These are phyloP conservation scores for Alentia gelatinosa DNA, from an alignment of 2,888 invertebrate genomes.

Conservation along the genomic window DNA sequence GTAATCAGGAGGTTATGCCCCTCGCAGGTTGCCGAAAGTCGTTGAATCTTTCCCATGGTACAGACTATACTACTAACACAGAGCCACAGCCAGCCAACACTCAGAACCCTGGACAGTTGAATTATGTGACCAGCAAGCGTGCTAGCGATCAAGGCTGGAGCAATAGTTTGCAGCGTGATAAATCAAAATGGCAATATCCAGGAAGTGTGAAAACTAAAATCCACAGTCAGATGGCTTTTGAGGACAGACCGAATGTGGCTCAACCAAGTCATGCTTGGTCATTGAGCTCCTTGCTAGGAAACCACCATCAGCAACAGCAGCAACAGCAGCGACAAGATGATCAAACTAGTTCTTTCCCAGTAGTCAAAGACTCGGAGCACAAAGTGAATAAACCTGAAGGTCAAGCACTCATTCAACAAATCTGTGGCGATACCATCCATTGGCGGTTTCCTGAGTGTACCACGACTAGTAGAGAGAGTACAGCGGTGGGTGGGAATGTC, in stretches of 20 bases:
- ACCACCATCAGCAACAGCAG: not conserved
- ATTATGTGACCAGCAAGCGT: not conserved
- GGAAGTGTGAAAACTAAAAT: not conserved
- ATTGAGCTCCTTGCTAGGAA: not conserved
- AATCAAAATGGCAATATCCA: not conserved
- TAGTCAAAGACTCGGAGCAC: not conserved
- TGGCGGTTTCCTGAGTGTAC: not conserved
- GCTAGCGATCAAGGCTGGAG: not conserved
- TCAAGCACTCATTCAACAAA: not conserved
- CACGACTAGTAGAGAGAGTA: not conserved
- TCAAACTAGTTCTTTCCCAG: not conserved
- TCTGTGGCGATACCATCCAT: not conserved
- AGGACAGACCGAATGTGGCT: not conserved
- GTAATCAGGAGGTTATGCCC: not conserved
- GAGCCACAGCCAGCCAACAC: too few relatives aligned
- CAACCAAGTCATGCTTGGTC: conserved; percentile 19
- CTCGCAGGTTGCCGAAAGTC: too few relatives aligned
- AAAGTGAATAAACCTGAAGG: not conserved
- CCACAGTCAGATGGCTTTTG: not conserved
- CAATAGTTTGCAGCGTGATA: not conserved
- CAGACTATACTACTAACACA: too few relatives aligned
- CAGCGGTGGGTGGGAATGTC: not conserved
- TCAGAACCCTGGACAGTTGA: not conserved
- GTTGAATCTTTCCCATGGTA: too few relatives aligned
- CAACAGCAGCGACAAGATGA: not conserved